Evolutionary conservation across 2,113 vertebrate species (phyloP).

Genomic region (Daboia siamensis): DNA sequence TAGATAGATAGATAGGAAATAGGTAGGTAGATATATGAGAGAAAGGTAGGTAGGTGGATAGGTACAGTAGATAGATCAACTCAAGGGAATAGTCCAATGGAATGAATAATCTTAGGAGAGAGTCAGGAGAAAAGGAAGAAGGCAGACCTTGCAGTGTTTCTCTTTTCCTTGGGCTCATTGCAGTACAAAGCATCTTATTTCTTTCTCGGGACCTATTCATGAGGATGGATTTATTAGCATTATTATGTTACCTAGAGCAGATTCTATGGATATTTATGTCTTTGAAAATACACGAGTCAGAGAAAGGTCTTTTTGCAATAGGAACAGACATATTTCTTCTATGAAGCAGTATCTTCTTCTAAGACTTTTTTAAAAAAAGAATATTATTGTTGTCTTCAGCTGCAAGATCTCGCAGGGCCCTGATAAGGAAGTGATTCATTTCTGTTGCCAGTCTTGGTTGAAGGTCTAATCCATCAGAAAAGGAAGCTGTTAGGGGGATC

Average conservation of each 20-base stretch:
- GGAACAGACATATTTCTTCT: constrained; percentile 16
- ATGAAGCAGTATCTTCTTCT: fast-evolving
- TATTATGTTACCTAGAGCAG: constrained; percentile 22
- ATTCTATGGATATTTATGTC: constrained; percentile 16
- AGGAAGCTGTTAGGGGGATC: neutral
- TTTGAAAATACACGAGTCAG: constrained; percentile 21
- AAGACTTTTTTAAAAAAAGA: neutral
- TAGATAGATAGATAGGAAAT: too few relatives aligned
- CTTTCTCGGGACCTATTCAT: constrained; percentile 32
- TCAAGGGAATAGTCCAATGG: neutral
- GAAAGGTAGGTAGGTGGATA: neutral
- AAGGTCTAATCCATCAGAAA: neutral
- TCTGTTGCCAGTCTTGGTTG: neutral
- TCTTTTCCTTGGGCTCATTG: neutral
- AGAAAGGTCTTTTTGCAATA: constrained; percentile 47
- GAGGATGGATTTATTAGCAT: constrained; percentile 5
- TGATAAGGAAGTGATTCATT: neutral
- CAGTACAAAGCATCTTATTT: neutral
- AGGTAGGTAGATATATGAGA: too few relatives aligned
- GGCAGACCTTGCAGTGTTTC: neutral
- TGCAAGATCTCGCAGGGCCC: neutral
- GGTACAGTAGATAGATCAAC: neutral
- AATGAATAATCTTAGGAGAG: neutral
- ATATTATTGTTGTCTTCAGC: neutral
- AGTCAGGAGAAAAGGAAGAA: neutral